Evolutionary conservation across 2,888 invertebrate genomes (phyloP), one percentile per base, ranked within the genome.

Genomic region (Patella caerulea): DNA sequence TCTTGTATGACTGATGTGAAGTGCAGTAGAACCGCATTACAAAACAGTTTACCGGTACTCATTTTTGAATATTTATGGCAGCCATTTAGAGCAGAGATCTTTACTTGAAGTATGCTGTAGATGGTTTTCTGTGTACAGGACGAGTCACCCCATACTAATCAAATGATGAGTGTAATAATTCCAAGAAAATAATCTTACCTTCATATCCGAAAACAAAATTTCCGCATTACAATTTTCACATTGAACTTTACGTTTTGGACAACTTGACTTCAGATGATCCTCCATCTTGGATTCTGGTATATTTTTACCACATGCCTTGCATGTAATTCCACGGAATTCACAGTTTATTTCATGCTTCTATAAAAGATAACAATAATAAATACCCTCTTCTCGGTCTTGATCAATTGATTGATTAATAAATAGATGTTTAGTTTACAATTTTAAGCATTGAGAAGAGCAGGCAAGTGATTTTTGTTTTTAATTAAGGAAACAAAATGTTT

Each of bases 261-360:
- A 87, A 1, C 83, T 81, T n/a, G 78, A 82, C 34, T 74, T 79
- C 75, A 78, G 75, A 73, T 87, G 87, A 11, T 85, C 79, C 3
- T 82, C 82, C 34, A 84, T 70, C 11, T 79, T 76, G 0, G 75
- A 76, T 4, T 78, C 69, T 4, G 81, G 65, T 11, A 87, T 78
- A 11, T 75, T 19, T 11, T 74, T 65, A 1, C 81, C 78, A 79
- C 87, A 87, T 12, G 78, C 76, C 1, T 80, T 73, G 73, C 86
- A 86, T 0, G 81, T 82, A 45, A 78, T 34, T 15, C 80, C 79
- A 24, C 76, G 72, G 73, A 80, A 84, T 11, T 82, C 79, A 75
- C 86, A 88, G 3, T 75, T 76, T 11, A 72, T 71, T 70, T 82
- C 81, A 82, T 88, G 86, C 54, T 70, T 74, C 85, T 86, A 79